These are phyloP conservation scores for Lamprotornis superbus DNA, from an alignment of 2,113 vertebrate species.

Conservation along the genomic window DNA sequence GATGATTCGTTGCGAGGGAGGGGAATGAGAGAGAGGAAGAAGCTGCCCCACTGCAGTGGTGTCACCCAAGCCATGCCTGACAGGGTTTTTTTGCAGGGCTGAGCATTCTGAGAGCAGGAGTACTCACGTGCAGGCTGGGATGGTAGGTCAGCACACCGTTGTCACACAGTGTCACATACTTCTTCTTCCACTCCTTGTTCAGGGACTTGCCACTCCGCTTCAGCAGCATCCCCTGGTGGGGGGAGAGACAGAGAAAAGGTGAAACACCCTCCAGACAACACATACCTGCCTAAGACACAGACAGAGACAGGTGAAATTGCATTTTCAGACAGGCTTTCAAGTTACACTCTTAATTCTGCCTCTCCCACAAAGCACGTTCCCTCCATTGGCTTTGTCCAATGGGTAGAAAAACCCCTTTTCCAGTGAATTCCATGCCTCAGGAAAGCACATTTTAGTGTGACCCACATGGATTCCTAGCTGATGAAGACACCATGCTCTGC, in stretches of 20 bases:
- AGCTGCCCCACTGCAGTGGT: not conserved
- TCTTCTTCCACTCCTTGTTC: conserved; percentile 99
- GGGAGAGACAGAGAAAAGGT: not conserved
- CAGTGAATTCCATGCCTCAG: not conserved
- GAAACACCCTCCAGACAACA: not conserved
- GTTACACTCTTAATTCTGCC: not conserved
- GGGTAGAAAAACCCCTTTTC: not conserved
- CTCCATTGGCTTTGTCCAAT: not conserved
- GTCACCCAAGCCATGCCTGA: accelerated
- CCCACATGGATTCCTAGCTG: not conserved
- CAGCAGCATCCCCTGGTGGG: conserved; percentile 88
- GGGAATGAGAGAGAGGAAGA: not conserved
- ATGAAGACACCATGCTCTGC: not conserved
- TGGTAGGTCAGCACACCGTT: conserved; percentile 96
- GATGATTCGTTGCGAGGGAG: not conserved
- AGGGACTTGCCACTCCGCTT: conserved; percentile 93
- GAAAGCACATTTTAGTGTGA: not conserved
- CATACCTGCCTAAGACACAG: not conserved
- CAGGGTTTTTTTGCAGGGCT: too few relatives aligned
- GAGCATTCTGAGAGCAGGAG: accelerated
- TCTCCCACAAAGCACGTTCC: not conserved
- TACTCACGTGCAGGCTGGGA: conserved; percentile 92
- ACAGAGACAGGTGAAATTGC: not conserved
- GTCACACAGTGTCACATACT: conserved; percentile 94
- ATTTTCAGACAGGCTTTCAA: not conserved